Evolutionary conservation across 2,113 vertebrate species (phyloP).

Genomic region (Gnathonemus echidnorhynchus): DNA sequence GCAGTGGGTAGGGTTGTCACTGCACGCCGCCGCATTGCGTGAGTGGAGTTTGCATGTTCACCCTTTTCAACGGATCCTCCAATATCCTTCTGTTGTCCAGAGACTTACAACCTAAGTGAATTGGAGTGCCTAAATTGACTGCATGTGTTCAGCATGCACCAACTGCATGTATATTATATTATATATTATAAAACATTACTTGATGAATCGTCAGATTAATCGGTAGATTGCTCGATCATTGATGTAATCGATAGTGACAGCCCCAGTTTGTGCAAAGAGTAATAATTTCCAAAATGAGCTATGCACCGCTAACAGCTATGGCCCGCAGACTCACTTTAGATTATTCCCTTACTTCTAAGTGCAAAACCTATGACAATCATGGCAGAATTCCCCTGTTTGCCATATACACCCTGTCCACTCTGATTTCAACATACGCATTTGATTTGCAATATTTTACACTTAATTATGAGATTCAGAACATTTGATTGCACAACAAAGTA

Average conservation of each 20-base stretch:
- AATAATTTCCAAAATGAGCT: neutral
- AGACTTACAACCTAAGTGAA: neutral
- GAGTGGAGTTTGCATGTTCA: neutral
- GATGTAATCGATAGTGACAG: neutral
- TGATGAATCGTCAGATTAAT: neutral
- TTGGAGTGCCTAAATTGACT: neutral
- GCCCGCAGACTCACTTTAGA: neutral
- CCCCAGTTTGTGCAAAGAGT: neutral
- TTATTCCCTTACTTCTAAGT: neutral
- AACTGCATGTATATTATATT: neutral
- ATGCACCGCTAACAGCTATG: neutral
- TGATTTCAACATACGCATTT: neutral
- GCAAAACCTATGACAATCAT: neutral
- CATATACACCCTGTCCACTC: neutral
- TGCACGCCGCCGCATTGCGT: neutral
- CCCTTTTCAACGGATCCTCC: neutral
- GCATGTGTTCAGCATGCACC: neutral
- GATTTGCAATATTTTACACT: neutral
- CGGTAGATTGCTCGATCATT: neutral
- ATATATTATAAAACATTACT: neutral
- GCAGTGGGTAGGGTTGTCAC: neutral
- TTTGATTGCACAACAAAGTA: neutral
- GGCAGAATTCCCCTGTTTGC: neutral
- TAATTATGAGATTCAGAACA: neutral
- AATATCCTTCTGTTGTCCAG: neutral